Base-by-base conservation (phyloP, 2,113 vertebrate genomes). In the Ciconia maguari region DNA sequence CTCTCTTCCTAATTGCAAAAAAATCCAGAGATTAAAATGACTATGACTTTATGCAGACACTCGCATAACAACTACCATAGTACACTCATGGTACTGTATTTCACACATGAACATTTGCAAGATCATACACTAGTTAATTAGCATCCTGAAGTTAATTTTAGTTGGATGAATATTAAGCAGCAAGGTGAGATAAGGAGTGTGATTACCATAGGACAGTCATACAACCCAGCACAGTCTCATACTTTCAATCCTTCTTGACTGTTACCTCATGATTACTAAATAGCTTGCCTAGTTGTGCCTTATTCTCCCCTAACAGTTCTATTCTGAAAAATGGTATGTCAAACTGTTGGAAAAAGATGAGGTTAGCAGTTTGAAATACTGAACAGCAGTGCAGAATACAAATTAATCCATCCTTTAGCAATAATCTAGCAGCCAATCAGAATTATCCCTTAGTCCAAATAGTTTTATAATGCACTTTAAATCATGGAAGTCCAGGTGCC, bases 381-480 rank as follows among this genome's bases (percentile, higher is more conserved):
- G 74, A 97, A 94, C 70, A 97, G 91, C 93, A 96, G 65, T 92
- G 96, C 90, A 96, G 84, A 97, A 94, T 77, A 83, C 64, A 98
- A 97, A 97, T 96, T 97, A 98, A 98, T 97, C 96, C 91, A 87
- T 55, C 32, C 72, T 49, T 93, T 95, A 93, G 91, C 77, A 94
- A 91, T 97, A 98, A 97, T 97, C 97, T 96, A 85, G 49, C 25
- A 85, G 48, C 95, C 94, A 98, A 97, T 98, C 97, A 97, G 87
- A 97, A 96, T 87, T 71, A 54, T 96, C 58, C 68, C 82, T 94
- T 97, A 98, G 97, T 97, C 91, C 93, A 80, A 91, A 88, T 42
- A 92, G 69, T 90, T 97, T 96, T 96, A 75, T 95, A 97, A 97
- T 86, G 34, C 64, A 95, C 15, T 94, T 89, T 92, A 96, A 98